Percentiles rank a stretch among this genome's conserved stretches.
phyloP scores from a whole-genome alignment of 1,140 invertebrate genomes.

The Neoseiulus cucumeris region DNA sequence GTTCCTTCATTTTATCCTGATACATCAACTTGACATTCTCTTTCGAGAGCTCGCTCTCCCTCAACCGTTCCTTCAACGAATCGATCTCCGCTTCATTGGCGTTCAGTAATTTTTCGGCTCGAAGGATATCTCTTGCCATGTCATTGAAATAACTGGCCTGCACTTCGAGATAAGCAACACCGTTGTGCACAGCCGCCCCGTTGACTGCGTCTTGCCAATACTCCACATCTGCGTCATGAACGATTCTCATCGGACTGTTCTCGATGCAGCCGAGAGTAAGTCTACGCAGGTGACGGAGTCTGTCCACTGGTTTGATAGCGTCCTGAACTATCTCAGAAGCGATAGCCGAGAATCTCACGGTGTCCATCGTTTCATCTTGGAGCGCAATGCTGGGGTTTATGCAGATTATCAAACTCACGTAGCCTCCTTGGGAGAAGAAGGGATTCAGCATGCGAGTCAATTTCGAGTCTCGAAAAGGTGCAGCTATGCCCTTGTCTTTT shows the following conservation, averaged over 20 bases:
- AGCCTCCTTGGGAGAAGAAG: conserved; percentile 42
- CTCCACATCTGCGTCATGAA: background rate
- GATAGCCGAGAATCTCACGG: conserved; percentile 35
- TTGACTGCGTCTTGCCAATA: background rate
- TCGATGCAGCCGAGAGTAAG: background rate
- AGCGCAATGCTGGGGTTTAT: conserved; percentile 45
- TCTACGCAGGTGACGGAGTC: background rate
- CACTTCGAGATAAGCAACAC: background rate
- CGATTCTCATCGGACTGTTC: background rate
- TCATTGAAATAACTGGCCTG: conserved; percentile 1
- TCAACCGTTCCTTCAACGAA: background rate
- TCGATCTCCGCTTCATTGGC: background rate
- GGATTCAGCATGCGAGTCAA: conserved; percentile 43
- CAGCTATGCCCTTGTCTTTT: conserved; percentile 28
- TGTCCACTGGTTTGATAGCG: background rate
- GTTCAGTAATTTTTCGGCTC: background rate
- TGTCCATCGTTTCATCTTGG: conserved; percentile 58
- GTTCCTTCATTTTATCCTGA: conserved; percentile 6
- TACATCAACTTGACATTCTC: background rate
- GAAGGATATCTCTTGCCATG: background rate
- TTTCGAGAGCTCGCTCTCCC: background rate
- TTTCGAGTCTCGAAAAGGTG: conserved; percentile 60
- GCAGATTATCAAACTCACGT: conserved; percentile 57
- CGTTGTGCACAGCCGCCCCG: background rate
- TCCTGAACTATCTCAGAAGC: conserved; percentile 16